Percentiles rank a stretch among this genome's conserved stretches.
Conservation (phyloP, 2,113 vertebrate species). For the Engraulis encrasicolus region DNA sequence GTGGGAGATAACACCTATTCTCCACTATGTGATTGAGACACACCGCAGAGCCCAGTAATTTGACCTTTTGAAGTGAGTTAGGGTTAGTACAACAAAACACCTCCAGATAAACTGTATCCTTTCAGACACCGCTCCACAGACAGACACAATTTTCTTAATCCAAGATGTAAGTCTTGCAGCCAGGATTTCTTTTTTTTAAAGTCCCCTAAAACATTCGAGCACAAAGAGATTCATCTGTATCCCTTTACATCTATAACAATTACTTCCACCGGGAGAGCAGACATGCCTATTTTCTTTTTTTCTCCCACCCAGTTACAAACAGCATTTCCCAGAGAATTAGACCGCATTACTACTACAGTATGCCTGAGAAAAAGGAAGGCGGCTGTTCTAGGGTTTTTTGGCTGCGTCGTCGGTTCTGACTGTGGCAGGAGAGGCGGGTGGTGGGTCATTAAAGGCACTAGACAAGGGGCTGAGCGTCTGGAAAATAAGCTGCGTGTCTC, state of each 20-base stretch:
- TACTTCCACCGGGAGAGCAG: background rate
- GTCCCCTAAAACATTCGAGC: background rate
- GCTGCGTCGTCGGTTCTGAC: background rate
- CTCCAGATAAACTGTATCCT: background rate
- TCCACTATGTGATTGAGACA: constrained; percentile 18
- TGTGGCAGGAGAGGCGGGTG: constrained; percentile 27
- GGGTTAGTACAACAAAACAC: constrained; percentile 9
- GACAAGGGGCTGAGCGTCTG: constrained; percentile 27
- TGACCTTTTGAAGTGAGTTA: constrained; percentile 12
- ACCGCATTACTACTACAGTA: background rate
- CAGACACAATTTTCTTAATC: background rate
- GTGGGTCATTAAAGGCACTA: constrained; percentile 35
- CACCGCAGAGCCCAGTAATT: constrained; percentile 10
- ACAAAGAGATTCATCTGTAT: background rate
- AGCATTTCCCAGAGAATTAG: background rate
- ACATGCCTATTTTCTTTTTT: background rate
- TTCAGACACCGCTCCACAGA: background rate
- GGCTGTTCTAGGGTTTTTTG: background rate
- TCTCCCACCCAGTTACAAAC: background rate
- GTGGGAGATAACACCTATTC: constrained; percentile 54
- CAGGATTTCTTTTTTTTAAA: background rate
- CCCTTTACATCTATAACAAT: background rate
- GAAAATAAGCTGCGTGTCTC: constrained; percentile 48
- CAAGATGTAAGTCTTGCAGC: background rate
- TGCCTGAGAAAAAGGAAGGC: background rate